Base-by-base conservation (phyloP, 2,113 vertebrate genomes). In the Scortum barcoo region DNA sequence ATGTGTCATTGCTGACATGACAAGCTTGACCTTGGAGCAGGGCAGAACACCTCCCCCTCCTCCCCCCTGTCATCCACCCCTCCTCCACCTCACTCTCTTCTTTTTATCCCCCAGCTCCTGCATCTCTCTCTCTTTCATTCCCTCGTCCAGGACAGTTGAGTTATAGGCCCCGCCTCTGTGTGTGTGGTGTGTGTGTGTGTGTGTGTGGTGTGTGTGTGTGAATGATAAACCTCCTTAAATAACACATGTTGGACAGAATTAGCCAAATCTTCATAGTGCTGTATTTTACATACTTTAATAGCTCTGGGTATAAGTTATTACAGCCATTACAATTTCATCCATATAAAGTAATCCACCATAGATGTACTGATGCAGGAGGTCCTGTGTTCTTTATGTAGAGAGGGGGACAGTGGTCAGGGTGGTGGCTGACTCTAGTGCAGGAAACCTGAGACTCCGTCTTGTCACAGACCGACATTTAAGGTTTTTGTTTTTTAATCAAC, bases 1-100 rank as follows among this genome's bases (percentile, higher is more conserved):
- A 90, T 95, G 93, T 95, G 93, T 95, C 92, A 94, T 88, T 87
- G 88, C 88, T 94, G 93, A 94, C 94, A 94, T 90, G 85, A 93
- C 88, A 87, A 90, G 91, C 91, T 94, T 95, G 95, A 95, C 94
- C 94, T 95, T 94, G 93, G 89, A 92, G 83, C 83, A 87, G 85
- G 79, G 83, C 60, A 83, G 77, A 81, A 83, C 67, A 65, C 86
- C 80, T 70, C 44, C 33, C 38, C n/a, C 61, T 28, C 72, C 84
- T 61, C 74, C 51, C 70, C 28, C 12, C 76, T 53, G 42, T 72
- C 80, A 83, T 63, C 81, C 69, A 44, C 79, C 72, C 53, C 40
- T 76, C 58, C 65, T 70, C 63, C 74, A 46, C 50, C 36, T 78
- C 36, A 56, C 50, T 38, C 28, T 65, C 5, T 24, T 38, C 40